Conservation (phyloP, 2,888 invertebrate species). For the Pyrgus malvae region DNA sequence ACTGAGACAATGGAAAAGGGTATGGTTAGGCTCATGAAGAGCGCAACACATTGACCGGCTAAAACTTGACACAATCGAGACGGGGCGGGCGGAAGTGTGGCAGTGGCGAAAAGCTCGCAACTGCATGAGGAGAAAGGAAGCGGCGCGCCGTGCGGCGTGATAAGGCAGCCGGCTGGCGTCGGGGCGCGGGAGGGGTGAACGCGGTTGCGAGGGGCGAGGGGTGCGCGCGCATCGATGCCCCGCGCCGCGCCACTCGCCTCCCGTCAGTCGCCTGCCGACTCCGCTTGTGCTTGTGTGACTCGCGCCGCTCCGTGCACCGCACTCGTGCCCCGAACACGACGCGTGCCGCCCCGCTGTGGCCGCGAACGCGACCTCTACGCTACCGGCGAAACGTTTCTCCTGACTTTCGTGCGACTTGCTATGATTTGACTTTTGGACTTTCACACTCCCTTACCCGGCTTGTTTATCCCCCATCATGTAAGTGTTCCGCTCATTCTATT, state of each 20-base stretch:
- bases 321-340: slow-evolving; percentile 81
- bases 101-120: slow-evolving; percentile 80
- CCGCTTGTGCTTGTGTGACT: slow-evolving; percentile 81
- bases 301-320: slow-evolving; percentile 81
- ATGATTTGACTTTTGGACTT: slow-evolving; percentile 78
- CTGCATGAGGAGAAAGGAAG: slow-evolving; percentile 81
- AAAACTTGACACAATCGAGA: slow-evolving; percentile 66
- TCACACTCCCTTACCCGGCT: slow-evolving; percentile 77
- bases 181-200: slow-evolving; percentile 40
- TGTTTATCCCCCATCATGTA: slow-evolving; percentile 80
- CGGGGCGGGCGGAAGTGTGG: slow-evolving; percentile 77
- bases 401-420: slow-evolving; percentile 77
- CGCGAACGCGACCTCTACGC: slow-evolving; percentile 83
- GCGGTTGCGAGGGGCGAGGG: slow-evolving; percentile 50
- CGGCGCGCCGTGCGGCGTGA: slow-evolving; percentile 75
- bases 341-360: slow-evolving; percentile 81
- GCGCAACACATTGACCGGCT: slow-evolving; percentile 66
- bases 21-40: slow-evolving; percentile 33
- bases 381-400: slow-evolving; percentile 80
- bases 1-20: neutral
- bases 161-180: slow-evolving; percentile 76
- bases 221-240: slow-evolving; percentile 74
- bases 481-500: slow-evolving; percentile 78
- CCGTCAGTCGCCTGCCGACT: slow-evolving; percentile 83
- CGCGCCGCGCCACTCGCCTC: slow-evolving; percentile 71